Evolutionary conservation across 1,140 invertebrate genomes (phyloP).

Genomic region (Prorops nasuta): DNA sequence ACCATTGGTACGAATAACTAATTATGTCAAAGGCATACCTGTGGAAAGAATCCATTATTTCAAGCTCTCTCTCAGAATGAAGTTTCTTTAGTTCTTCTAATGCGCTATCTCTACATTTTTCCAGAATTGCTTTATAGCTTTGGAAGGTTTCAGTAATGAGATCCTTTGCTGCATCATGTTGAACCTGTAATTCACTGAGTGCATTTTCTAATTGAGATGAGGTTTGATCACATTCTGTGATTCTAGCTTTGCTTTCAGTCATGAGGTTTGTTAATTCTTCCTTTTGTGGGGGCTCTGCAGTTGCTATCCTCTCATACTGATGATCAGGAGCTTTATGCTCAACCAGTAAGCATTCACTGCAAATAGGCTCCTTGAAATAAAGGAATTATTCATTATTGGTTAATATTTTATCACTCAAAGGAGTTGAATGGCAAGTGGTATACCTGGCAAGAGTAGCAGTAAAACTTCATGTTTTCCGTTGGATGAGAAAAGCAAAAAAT

Average conservation of each 20-base stretch:
- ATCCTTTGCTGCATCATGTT: conserved; percentile 81
- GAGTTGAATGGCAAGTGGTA: neutral
- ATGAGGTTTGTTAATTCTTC: conserved; percentile 74
- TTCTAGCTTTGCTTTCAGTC: conserved; percentile 69
- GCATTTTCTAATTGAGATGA: conserved; percentile 71
- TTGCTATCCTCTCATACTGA: conserved; percentile 72
- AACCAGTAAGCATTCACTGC: conserved; percentile 76
- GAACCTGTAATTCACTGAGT: conserved; percentile 80
- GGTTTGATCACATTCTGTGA: conserved; percentile 73
- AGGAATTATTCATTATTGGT: conserved; percentile 3
- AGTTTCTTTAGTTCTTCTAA: conserved; percentile 75
- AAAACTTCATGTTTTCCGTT: conserved; percentile 77
- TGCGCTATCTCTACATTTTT: conserved; percentile 73
- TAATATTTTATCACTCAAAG: neutral
- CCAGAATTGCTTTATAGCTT: conserved; percentile 78
- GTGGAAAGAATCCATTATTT: conserved; percentile 84
- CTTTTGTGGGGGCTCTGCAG: conserved; percentile 72
- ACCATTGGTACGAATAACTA: neutral
- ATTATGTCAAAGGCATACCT: conserved; percentile 42
- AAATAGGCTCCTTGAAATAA: conserved; percentile 63
- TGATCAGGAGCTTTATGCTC: conserved; percentile 79
- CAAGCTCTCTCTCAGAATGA: conserved; percentile 81
- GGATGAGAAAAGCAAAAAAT: conserved; percentile 76
- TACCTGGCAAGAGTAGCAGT: conserved; percentile 79
- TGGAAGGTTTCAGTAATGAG: conserved; percentile 83